These are phyloP conservation scores for Australoheros facetus DNA, from an alignment of 2,797 vertebrate genomes.

Conservation along the genomic window DNA sequence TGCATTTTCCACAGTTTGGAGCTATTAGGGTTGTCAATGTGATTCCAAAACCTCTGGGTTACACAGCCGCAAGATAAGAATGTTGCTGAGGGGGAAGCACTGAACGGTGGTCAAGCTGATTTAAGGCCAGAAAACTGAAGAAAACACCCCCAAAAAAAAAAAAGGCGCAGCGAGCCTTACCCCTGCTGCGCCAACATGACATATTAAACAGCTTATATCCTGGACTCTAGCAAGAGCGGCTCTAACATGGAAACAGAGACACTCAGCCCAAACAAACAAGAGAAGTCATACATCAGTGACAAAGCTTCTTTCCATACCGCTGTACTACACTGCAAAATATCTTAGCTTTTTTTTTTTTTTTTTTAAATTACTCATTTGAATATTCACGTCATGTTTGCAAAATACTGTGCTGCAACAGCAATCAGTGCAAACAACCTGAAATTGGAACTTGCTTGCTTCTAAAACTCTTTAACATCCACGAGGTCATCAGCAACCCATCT, in stretches of 20 bases:
- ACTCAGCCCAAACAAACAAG: slow-evolving; percentile 26
- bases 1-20: slow-evolving; percentile 9
- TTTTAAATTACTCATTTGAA: background rate
- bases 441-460: background rate
- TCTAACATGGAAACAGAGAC: slow-evolving; percentile 10
- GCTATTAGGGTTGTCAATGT: slow-evolving; percentile 28
- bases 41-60: slow-evolving; percentile 9
- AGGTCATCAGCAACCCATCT: too few relatives aligned
- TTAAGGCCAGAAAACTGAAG: slow-evolving; percentile 1
- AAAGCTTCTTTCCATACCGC: background rate
- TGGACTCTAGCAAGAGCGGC: slow-evolving; percentile 8
- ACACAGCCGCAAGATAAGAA: background rate
- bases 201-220: slow-evolving; percentile 2
- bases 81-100: background rate
- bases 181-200: slow-evolving; percentile 9
- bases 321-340: background rate
- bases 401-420: too few relatives aligned
- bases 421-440: background rate
- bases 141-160: background rate
- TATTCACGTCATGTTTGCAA: background rate
- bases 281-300: slow-evolving; percentile 8
- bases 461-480: too few relatives aligned
- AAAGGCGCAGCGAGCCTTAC: background rate
- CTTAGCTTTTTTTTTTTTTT: too few relatives aligned
- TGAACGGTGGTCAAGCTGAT: slow-evolving; percentile 6